Base-by-base conservation (phyloP, 1,140 invertebrate species). In the Lepidostoma basale region DNA sequence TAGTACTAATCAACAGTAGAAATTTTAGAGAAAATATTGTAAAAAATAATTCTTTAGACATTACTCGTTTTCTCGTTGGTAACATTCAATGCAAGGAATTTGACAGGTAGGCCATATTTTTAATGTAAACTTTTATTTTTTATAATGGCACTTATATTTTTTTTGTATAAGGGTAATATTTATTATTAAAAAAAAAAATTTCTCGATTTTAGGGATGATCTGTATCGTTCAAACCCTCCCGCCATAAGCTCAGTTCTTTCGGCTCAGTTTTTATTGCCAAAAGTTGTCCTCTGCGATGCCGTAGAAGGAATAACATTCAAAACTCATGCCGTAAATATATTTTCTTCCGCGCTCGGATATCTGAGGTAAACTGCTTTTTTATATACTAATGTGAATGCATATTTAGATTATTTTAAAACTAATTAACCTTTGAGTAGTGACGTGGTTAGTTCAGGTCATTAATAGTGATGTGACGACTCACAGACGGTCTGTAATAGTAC, bases 191-290 rank as follows among this genome's bases (percentile, higher is more conserved):
- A n/a, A n/a, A n/a, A n/a, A n/a, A n/a, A n/a, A 4, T 52, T 0
- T 45, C 36, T 33, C 36, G 52, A 14, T 59, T 59, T 39, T 23
- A 59, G 54, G 36, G 54, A 59, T n/a, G 36, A 36, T n/a, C 18
- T 59, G 20, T 59, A 59, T 22, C 22, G 54, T 20, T 10, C 10
- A 9, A n/a, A n/a, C 23, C 54, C 54, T 16, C 54, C 54, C 3
- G 18, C 23, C 1, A 25, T n/a, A 1, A 23, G 14, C 14, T 18
- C 9, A 12, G 3, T 40, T 20, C 12, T 59, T 1, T 20, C 54
- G 12, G 30, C 54, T 14, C 18, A 20, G 0, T 9, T 59, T n/a
- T 18, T 59, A 20, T 18, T 59, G 8, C 54, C 54, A 12, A 26
- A 16, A 9, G 54, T 59, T 3, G 14, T 20, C 2, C 10, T 59